These are phyloP conservation scores for Microctenopoma stevenorrisi DNA, from an alignment of 2,797 vertebrate genomes.

Conservation along the genomic window DNA sequence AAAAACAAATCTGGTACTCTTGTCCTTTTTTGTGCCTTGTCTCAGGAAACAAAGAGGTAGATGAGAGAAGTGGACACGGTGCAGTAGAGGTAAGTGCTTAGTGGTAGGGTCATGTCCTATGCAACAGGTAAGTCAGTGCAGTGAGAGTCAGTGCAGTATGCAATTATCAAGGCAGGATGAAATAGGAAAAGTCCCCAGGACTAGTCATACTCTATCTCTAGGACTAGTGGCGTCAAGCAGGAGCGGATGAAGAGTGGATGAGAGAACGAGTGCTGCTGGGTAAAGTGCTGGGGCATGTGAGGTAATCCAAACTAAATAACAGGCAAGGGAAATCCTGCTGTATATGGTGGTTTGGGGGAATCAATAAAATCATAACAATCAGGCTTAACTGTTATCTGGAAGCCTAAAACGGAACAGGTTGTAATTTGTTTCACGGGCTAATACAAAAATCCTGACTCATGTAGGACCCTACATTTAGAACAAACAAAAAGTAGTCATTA, in stretches of 20 bases:
- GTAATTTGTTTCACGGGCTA: conserved; percentile 52
- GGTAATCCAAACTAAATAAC: conserved; percentile 41
- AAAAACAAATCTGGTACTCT: conserved; percentile 28
- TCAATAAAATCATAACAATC: conserved; percentile 19
- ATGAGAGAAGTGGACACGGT: conserved; percentile 88
- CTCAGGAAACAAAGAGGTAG: conserved; percentile 91
- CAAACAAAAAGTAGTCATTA: conserved; percentile 10
- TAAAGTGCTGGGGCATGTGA: conserved; percentile 50
- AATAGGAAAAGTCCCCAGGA: conserved; percentile 33
- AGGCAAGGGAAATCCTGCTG: conserved; percentile 21
- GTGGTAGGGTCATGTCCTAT: conserved; percentile 64
- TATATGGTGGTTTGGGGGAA: conserved; percentile 28
- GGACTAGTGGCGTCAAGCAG: conserved; percentile 45
- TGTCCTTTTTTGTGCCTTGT: conserved; percentile 19
- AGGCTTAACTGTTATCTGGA: conserved; percentile 30
- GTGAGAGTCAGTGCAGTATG: conserved; percentile 29
- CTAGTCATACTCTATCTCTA: conserved; percentile 6
- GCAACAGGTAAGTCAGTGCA: conserved; percentile 82
- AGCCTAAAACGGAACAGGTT: conserved; percentile 34
- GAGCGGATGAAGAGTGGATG: conserved; percentile 57
- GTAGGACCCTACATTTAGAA: conserved; percentile 12
- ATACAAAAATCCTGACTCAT: conserved; percentile 38
- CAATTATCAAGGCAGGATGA: conserved; percentile 45
- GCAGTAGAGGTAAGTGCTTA: conserved; percentile 95
- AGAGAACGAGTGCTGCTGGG: conserved; percentile 48